These are phyloP conservation scores for Dermochelys coriacea DNA, from an alignment of 2,797 vertebrate species.

Conservation along the genomic window DNA sequence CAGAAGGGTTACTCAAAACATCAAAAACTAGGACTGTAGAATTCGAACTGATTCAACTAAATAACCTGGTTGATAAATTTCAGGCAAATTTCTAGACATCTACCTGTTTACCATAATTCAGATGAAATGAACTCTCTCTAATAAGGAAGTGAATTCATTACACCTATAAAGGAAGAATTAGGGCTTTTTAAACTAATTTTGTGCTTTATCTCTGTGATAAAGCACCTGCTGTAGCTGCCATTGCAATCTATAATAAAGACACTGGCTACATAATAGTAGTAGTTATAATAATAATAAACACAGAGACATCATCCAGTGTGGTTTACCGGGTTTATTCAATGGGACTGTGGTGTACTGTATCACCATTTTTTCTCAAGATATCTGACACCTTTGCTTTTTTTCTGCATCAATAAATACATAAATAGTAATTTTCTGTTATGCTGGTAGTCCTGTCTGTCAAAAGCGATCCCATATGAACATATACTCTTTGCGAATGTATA, in stretches of 20 bases:
- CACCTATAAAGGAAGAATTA: constrained; percentile 21
- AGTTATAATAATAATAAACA: not conserved
- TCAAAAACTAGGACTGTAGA: not conserved
- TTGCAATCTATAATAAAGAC: constrained; percentile 12
- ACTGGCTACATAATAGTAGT: constrained; percentile 16
- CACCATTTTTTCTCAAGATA: not conserved
- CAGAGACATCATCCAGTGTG: constrained; percentile 26
- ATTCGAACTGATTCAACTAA: constrained; percentile 15
- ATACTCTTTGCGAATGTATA: not conserved
- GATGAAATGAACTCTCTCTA: not conserved
- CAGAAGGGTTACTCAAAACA: not conserved
- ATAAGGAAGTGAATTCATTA: not conserved
- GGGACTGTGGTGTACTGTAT: not conserved
- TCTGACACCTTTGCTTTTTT: constrained; percentile 1
- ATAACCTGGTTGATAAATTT: not conserved
- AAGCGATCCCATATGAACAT: not conserved
- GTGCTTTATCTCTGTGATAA: constrained; percentile 45
- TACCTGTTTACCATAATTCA: not conserved
- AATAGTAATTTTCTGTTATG: not conserved
- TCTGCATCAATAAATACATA: constrained; percentile 22
- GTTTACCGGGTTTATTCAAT: not conserved
- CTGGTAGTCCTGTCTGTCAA: not conserved
- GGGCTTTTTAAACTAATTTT: constrained; percentile 28
- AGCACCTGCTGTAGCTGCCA: not conserved
- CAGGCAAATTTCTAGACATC: not conserved